Percentiles rank a stretch among this genome's conserved stretches.
Conservation (phyloP, 2,888 invertebrate species). For the Dynastes grantii region DNA sequence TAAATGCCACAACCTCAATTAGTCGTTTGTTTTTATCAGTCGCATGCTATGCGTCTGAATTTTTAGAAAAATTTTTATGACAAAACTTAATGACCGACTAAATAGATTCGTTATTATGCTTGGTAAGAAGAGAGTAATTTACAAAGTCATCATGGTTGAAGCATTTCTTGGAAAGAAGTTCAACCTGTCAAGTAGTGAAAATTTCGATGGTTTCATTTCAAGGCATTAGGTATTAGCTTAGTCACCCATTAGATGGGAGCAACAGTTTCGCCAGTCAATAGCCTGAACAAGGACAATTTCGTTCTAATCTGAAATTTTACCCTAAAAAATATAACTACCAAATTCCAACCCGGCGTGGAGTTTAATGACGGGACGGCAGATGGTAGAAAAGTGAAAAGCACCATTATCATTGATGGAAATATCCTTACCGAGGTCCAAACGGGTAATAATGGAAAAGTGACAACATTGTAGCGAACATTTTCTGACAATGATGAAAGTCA, state of each 20-base stretch:
- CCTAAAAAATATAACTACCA: conserved; percentile 89
- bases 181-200: no score
- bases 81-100: no score
- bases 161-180: no score
- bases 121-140: no score
- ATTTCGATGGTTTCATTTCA: no score
- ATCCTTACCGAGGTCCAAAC: conserved; percentile 88
- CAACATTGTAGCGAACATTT: conserved; percentile 81
- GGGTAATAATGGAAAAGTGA: conserved; percentile 78
- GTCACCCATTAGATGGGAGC: conserved; percentile 91
- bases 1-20: no score
- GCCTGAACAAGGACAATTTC: conserved; percentile 82
- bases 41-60: no score
- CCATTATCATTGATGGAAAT: conserved; percentile 85
- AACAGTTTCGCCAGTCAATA: conserved; percentile 87
- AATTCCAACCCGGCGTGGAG: conserved; percentile 89
- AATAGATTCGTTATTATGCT: no score
- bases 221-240: conserved; percentile 84
- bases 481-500: conserved; percentile 78
- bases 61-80: no score
- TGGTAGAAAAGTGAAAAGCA: conserved; percentile 87
- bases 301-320: conserved; percentile 88
- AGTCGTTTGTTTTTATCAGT: no score
- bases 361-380: conserved; percentile 94
- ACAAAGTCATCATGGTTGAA: no score